phyloP scores from a whole-genome alignment of 2,888 invertebrate species.

The Synanthedon formicaeformis region DNA sequence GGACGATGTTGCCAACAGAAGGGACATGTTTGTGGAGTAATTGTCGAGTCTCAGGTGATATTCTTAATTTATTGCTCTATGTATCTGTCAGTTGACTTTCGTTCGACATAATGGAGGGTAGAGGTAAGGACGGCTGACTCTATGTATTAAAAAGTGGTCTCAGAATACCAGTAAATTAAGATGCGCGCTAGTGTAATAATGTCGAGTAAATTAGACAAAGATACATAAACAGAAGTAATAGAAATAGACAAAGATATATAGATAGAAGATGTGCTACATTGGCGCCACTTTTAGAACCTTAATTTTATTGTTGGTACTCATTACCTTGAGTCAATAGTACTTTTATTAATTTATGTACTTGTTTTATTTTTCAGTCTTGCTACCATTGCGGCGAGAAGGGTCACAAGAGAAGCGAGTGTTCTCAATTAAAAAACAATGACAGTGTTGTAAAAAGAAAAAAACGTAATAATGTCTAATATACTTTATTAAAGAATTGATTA shows the following conservation, averaged over 20 bases:
- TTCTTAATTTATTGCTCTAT: background rate
- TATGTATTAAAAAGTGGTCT: too few relatives aligned
- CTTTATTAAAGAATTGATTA: conserved; percentile 15
- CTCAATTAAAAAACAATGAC: conserved; percentile 29
- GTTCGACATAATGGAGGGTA: too few relatives aligned
- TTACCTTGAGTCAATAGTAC: too few relatives aligned
- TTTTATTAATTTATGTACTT: background rate
- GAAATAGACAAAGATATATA: too few relatives aligned
- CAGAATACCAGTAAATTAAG: too few relatives aligned
- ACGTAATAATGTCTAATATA: conserved; percentile 30
- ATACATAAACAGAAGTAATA: too few relatives aligned
- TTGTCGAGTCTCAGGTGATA: conserved; percentile 49
- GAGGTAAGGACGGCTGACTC: too few relatives aligned
- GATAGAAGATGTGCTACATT: too few relatives aligned
- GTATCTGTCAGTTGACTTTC: background rate
- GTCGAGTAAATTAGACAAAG: too few relatives aligned
- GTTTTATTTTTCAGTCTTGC: conserved; percentile 58
- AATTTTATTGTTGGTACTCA: too few relatives aligned
- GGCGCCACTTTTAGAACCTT: too few relatives aligned
- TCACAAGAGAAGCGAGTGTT: conserved; percentile 69
- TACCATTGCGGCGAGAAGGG: conserved; percentile 69
- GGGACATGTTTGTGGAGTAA: conserved; percentile 42
- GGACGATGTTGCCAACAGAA: conserved; percentile 70
- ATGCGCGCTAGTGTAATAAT: too few relatives aligned
- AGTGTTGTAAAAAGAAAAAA: conserved; percentile 28